Evolutionary conservation across 2,797 vertebrate genomes (phyloP).

Genomic region (Sebastiscus tertius): DNA sequence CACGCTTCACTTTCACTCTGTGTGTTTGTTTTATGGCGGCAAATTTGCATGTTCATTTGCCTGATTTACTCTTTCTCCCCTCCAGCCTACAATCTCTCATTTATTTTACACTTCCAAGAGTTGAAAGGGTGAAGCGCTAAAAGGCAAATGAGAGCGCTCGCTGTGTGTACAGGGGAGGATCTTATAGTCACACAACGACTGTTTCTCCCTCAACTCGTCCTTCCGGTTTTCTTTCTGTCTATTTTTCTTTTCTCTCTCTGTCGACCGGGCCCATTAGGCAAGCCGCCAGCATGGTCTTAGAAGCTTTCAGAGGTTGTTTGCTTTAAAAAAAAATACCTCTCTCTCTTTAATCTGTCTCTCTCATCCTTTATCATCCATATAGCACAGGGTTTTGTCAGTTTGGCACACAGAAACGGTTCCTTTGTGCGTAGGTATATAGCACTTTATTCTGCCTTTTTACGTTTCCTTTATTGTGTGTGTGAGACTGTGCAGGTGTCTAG

Average conservation of each 20-base stretch:
- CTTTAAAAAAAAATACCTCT: constrained; percentile 50
- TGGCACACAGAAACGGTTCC: neutral
- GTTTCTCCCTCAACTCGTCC: constrained; percentile 60
- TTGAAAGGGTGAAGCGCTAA: neutral
- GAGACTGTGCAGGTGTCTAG: constrained; percentile 20
- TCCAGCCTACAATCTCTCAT: neutral
- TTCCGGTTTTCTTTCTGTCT: constrained; percentile 59
- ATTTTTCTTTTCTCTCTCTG: constrained; percentile 30
- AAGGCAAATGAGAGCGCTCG: constrained; percentile 9
- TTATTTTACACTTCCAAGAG: constrained; percentile 17
- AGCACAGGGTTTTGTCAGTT: constrained; percentile 3
- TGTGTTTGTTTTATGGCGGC: neutral
- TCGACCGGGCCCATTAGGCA: constrained; percentile 44
- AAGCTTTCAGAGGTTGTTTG: constrained; percentile 51
- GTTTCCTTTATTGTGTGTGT: neutral
- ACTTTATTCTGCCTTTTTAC: constrained; percentile 3
- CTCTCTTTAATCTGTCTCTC: constrained; percentile 28
- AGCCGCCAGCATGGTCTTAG: constrained; percentile 34
- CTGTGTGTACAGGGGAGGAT: constrained; percentile 12
- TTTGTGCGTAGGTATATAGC: constrained; percentile 3
- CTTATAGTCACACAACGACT: neutral
- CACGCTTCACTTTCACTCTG: constrained; percentile 2
- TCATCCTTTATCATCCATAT: constrained; percentile 28
- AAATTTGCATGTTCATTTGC: constrained; percentile 58
- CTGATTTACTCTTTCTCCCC: constrained; percentile 22